Base-by-base conservation (phyloP, 1,140 invertebrate genomes). In the Aphelinus atriplicis region DNA sequence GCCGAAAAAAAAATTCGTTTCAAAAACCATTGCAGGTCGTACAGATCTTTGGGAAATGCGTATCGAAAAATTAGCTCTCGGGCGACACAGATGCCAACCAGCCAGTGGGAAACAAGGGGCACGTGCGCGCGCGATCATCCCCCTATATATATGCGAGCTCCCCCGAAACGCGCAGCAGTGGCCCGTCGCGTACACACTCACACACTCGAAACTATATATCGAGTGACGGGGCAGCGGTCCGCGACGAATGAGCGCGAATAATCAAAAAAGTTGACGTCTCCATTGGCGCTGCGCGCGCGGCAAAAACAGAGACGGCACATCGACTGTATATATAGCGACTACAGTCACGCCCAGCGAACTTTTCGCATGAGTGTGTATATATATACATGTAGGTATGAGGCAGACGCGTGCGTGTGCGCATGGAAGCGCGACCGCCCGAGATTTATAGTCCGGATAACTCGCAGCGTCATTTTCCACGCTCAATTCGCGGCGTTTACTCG, bases 391-490 rank as follows among this genome's bases (percentile, higher is more conserved):
- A 48, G n/a, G 46, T n/a, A n/a, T 4, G 43, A 10, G n/a, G 2
- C 6, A 6, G 3, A 9, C 3, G 42, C 58, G 45, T n/a, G 64
- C 50, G 51, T 2, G 3, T 53, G 9, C 9, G 69, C 74, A 56
- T 58, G 60, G 26, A 26, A 26, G 26, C 26, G 26, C 26, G 26
- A 26, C 26, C 26, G 26, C 26, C 26, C 61, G 74, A 83, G 84
- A 86, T 86, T 86, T 85, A 86, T 86, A 81, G 81, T 84, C 80
- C 77, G 80, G 75, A 80, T 81, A 83, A 81, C 79, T 73, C 81
- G 78, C 78, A 81, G 77, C 75, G 78, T 85, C 81, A 84, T 88
- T 86, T 84, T 84, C 80, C 81, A 87, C 83, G 85, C 84, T 86
- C 81, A 77, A 83, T 84, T 84, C 83, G 75, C 77, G 79, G 67